These are phyloP conservation scores for Mus spicilegus DNA, from an alignment of 2,113 vertebrate species.

Conservation along the genomic window DNA sequence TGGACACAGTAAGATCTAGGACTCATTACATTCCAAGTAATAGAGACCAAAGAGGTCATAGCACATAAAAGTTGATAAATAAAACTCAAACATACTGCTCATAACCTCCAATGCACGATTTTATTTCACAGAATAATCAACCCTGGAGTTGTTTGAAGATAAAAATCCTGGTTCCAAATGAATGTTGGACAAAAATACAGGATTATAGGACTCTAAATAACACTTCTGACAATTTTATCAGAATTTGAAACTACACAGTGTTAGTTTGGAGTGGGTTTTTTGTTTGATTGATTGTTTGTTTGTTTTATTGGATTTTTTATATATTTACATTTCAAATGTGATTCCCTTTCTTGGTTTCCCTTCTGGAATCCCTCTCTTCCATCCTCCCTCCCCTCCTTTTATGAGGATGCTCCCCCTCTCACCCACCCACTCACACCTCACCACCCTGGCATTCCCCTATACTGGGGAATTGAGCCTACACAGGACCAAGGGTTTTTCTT, in stretches of 20 bases:
- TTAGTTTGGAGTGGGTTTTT: too few species aligned
- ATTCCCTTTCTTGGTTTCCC: too few species aligned
- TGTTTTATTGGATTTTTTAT: too few species aligned
- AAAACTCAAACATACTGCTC: background rate
- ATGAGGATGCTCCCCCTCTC: too few species aligned
- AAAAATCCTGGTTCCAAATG: background rate
- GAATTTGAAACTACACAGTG: background rate
- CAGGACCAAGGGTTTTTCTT: too few species aligned
- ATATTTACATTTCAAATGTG: too few species aligned
- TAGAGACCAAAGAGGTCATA: background rate
- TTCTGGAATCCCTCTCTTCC: too few species aligned
- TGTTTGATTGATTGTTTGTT: too few species aligned
- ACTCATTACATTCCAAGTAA: background rate
- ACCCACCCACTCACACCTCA: too few species aligned
- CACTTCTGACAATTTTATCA: background rate
- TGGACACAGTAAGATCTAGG: background rate
- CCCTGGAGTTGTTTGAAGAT: background rate
- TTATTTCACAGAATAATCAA: constrained; percentile 12
- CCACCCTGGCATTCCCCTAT: too few species aligned
- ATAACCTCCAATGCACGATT: background rate
- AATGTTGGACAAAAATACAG: background rate
- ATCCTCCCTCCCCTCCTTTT: too few species aligned
- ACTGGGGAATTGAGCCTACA: too few species aligned
- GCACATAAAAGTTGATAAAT: background rate
- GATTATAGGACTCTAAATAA: background rate